Conservation (phyloP, 1,140 invertebrate species). For the Linepithema humile region DNA sequence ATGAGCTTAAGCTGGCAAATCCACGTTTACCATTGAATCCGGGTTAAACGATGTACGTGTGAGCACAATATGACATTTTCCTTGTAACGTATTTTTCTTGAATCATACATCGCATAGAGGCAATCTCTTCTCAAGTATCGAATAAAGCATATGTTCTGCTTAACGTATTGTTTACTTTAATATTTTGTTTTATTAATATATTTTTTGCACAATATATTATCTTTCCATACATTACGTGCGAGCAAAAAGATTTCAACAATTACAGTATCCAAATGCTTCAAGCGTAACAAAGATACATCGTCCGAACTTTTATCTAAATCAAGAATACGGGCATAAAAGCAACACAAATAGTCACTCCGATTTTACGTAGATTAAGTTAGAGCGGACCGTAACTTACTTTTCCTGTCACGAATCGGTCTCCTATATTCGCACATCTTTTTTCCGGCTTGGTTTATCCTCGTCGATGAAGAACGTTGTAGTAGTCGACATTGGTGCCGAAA, state of each 20-base stretch:
- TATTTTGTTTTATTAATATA: neutral
- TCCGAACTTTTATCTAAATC: neutral
- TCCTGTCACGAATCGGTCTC: neutral
- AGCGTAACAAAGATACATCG: neutral
- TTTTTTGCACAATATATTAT: neutral
- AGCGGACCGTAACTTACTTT: neutral
- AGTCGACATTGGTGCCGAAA: constrained; percentile 65
- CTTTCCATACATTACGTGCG: neutral
- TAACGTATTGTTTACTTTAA: neutral
- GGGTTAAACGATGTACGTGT: neutral
- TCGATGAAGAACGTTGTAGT: constrained; percentile 20
- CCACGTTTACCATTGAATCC: neutral
- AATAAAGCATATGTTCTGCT: neutral
- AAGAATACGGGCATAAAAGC: no score
- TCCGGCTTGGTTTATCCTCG: constrained; percentile 9
- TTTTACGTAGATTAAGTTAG: neutral
- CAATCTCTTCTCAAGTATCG: neutral
- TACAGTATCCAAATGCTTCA: neutral
- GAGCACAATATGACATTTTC: neutral
- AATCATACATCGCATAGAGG: neutral
- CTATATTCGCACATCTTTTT: constrained; percentile 8
- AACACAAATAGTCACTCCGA: neutral
- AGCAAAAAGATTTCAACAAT: neutral
- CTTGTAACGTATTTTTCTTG: neutral
- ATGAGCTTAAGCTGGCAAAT: neutral